Percentiles rank a stretch among this genome's conserved stretches.
These are phyloP conservation scores for Parasteatoda lunata DNA, from an alignment of 2,888 invertebrate species.

Conservation along the genomic window DNA sequence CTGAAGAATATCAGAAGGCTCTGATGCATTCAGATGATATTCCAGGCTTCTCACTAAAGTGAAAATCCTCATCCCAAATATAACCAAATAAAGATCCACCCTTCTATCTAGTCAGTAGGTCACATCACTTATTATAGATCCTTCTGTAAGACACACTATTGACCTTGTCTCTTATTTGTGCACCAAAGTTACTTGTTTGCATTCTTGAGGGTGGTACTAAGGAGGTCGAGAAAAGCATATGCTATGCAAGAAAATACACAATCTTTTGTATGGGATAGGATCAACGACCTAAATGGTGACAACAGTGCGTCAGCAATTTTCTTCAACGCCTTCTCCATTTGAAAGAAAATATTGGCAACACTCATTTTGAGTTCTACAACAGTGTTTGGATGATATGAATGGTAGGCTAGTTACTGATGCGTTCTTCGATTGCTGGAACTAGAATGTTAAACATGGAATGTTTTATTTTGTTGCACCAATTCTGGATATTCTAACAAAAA, in stretches of 20 bases:
- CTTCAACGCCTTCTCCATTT: slow-evolving; percentile 27
- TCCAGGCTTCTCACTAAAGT: too few relatives aligned
- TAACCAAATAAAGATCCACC: not conserved
- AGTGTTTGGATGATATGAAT: not conserved
- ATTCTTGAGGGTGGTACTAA: slow-evolving; percentile 29
- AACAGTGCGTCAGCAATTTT: slow-evolving; percentile 16
- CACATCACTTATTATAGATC: slow-evolving; percentile 27
- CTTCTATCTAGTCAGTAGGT: slow-evolving; percentile 19
- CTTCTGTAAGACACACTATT: slow-evolving; percentile 10
- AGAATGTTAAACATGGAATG: not conserved
- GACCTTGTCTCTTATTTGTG: slow-evolving; percentile 36
- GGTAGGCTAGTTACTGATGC: not conserved
- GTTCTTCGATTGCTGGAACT: not conserved
- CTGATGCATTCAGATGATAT: too few relatives aligned
- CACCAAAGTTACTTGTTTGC: slow-evolving; percentile 4
- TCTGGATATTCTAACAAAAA: not conserved
- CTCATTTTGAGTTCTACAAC: not conserved
- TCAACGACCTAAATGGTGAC: slow-evolving; percentile 50
- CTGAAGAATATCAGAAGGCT: too few relatives aligned
- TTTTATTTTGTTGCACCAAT: not conserved
- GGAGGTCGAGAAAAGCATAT: slow-evolving; percentile 43
- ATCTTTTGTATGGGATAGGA: slow-evolving; percentile 31
- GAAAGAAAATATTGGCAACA: not conserved
- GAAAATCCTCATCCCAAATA: too few relatives aligned
- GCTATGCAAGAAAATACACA: slow-evolving; percentile 28